A percentile compares a stretch with the other conserved stretches of the same genome.
Evolutionary conservation across 2,113 vertebrate species (phyloP).

Genomic region (Promerops cafer): DNA sequence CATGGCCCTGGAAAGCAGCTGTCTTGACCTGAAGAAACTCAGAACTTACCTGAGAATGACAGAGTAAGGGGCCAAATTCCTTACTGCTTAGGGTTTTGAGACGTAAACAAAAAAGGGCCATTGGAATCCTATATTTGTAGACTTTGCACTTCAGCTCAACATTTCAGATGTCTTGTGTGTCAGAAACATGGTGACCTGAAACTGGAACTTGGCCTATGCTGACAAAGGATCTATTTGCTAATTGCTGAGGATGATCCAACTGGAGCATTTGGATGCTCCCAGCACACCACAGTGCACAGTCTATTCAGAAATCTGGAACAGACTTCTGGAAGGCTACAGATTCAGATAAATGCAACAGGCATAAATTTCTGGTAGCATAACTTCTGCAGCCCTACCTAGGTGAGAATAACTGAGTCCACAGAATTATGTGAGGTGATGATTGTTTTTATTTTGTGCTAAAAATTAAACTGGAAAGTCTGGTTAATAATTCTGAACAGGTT

Average conservation of each 20-base stretch:
- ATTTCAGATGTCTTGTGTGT: rapidly evolving
- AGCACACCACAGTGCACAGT: neutral
- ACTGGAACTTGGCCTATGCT: neutral
- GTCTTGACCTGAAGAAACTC: neutral
- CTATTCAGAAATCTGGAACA: neutral
- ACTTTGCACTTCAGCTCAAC: neutral
- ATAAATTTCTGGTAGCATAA: neutral
- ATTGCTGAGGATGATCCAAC: neutral
- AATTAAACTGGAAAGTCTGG: neutral
- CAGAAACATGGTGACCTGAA: neutral
- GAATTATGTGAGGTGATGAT: neutral
- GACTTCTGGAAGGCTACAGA: neutral
- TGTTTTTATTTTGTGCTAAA: neutral
- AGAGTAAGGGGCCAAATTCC: neutral
- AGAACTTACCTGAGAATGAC: neutral
- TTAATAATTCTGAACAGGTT: neutral
- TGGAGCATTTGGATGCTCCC: neutral
- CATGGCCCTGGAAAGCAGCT: neutral
- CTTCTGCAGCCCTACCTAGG: neutral
- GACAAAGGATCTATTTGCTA: neutral
- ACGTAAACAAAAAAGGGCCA: neutral
- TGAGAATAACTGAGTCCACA: neutral
- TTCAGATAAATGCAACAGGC: neutral
- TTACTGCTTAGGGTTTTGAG: neutral
- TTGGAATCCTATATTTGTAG: neutral